Base-by-base conservation (phyloP, 2,888 invertebrate genomes). In the Lithosia quadra region DNA sequence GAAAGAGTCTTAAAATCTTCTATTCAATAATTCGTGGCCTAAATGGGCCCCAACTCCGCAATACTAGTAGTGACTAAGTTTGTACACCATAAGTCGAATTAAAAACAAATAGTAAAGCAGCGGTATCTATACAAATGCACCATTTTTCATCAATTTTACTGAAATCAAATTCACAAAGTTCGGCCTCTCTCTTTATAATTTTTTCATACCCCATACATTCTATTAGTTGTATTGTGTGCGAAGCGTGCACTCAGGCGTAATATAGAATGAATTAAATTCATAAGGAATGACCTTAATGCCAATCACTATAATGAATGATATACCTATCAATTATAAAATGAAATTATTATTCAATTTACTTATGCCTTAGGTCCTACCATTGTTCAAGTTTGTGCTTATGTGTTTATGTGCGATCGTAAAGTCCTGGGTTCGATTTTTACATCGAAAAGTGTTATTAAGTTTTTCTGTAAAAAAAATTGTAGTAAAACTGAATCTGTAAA, bases 291-390 rank as follows among this genome's bases (percentile, higher is more conserved):
- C 39, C 36, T 49, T 49, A 49, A 49, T 49, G 49, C 49, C 49
- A 49, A 49, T 49, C 49, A 49, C 49, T 49, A n/a, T 49, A 49
- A 49, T 49, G 49, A 60, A 60, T 36, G 7, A 33, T 39, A 18
- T 60, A n/a, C n/a, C n/a, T n/a, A 60, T 21, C 39, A 9, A 39
- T 36, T 60, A 36, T 60, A 15, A 60, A 24, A n/a, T 60, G 39
- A 60, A 39, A 60, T 21, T 39, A 39, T 24, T 39, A 39, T 60
- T 39, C 22, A 18, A 60, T 60, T 60, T 49, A n/a, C 49, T 43
- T 11, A 49, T 49, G 18, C 49, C 49, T 49, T 28, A 28, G 28
- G 28, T n/a, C n/a, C n/a, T n/a, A 28, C 28, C 28, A 5, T 28
- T 28, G 28, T 28, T 4, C 15, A 43, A 43, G 43, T 9, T 49